Evolutionary conservation across 1,140 invertebrate species (phyloP), one percentile per base, ranked within the genome.

Genomic region (Euura saliciscinereae): DNA sequence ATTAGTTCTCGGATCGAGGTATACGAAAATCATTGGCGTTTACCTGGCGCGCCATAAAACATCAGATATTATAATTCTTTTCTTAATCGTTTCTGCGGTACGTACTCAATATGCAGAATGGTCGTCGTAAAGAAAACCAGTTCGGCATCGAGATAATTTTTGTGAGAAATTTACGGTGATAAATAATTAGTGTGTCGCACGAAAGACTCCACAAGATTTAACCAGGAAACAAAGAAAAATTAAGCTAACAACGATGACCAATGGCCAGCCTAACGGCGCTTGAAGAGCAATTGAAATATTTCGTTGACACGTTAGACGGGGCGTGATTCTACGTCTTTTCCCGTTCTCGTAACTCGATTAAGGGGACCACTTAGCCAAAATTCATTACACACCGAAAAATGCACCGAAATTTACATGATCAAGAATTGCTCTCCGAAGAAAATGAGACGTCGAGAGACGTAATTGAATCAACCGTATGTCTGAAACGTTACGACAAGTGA

Each of bases 231-330:
- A 28, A 28, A 28, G 28, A 28, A 28, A 28, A 28, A 28, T 28
- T 0, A 28, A 28, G 28, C 28, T 28, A 28, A 28, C 28, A 1
- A 28, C 28, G 1, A 28, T 28, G 28, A 2, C 51, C 8, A 59
- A 8, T n/a, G 51, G 51, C 13, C 13, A 8, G 51, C 10, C 51
- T 59, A 59, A n/a, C 51, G 51, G 51, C 5, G 13, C 51, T 59
- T 59, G 51, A 59, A 59, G 51, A 59, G 8, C 51, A 59, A 59
- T 59, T 59, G 13, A 59, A 59, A 59, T 8, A 59, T 59, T 59
- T 59, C 51, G 51, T 59, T n/a, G 51, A 59, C 51, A 59, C 8
- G 10, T 59, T 59, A 59, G 51, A 59, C 13, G 8, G 5, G 51
- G 8, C 51, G 51, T n/a, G 13, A n/a, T 8, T 59, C 8, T 28